Evolutionary conservation across 2,113 vertebrate species (phyloP).

Genomic region (Corythoichthys haematopterus): DNA sequence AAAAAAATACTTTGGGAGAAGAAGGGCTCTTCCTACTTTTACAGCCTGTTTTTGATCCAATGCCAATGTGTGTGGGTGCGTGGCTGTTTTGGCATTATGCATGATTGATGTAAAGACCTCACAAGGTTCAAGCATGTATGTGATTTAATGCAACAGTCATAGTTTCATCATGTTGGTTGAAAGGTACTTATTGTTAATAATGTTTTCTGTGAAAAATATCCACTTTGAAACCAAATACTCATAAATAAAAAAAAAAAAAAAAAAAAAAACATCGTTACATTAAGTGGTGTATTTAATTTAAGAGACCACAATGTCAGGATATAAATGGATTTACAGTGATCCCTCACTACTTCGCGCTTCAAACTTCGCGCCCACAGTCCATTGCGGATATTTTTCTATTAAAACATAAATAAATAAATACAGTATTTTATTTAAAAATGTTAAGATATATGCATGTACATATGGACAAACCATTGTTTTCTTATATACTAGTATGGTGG

Average conservation of each 20-base stretch:
- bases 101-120: conserved; percentile 5
- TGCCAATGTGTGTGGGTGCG: conserved; percentile 31
- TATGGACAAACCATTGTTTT: too few species aligned
- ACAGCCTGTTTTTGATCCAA: conserved; percentile 10
- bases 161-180: not conserved
- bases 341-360: too few species aligned
- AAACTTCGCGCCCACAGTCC: too few species aligned
- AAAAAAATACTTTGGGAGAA: not conserved
- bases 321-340: too few species aligned
- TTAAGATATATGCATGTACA: too few species aligned
- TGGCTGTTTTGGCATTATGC: conserved; percentile 10
- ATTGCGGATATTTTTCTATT: too few species aligned
- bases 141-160: not conserved
- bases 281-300: too few species aligned
- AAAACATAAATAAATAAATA: too few species aligned
- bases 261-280: too few species aligned
- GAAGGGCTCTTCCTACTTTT: conserved; percentile 13
- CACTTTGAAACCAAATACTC: not conserved
- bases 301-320: too few species aligned
- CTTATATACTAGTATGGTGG: too few species aligned
- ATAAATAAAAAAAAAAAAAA: not conserved
- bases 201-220: not conserved
- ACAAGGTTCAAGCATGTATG: not conserved
- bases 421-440: too few species aligned
- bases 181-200: not conserved